These are phyloP conservation scores for Alces alces DNA, from an alignment of 2,113 vertebrate genomes.

Conservation along the genomic window DNA sequence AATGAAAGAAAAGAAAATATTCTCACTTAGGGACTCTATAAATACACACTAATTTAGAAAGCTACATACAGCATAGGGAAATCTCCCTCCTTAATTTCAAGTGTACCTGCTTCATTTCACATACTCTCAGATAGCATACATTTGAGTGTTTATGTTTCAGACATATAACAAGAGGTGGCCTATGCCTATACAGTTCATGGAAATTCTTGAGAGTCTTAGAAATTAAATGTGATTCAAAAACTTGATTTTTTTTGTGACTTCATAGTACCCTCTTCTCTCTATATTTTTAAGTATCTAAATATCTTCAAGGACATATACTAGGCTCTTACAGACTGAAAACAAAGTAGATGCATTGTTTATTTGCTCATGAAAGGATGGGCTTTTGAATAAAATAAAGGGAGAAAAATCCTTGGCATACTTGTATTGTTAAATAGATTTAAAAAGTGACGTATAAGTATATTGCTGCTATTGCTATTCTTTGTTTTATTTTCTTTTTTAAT, in stretches of 20 bases:
- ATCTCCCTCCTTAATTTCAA: neutral
- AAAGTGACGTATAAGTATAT: neutral
- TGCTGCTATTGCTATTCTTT: neutral
- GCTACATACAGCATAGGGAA: neutral
- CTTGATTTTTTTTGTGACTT: neutral
- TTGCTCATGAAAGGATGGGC: neutral
- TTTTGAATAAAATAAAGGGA: neutral
- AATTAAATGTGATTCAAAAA: neutral
- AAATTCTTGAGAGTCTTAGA: neutral
- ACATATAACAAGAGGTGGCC: neutral
- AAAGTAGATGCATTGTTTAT: neutral
- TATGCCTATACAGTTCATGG: neutral
- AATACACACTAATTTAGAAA: constrained; percentile 21
- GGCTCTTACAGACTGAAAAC: neutral
- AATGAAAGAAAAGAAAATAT: constrained; percentile 42
- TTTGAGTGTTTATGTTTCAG: neutral
- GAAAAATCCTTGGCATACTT: neutral
- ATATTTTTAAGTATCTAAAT: neutral
- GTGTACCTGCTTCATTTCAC: neutral
- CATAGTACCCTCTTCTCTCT: neutral
- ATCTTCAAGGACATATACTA: neutral
- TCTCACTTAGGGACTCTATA: constrained; percentile 20
- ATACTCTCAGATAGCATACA: neutral
- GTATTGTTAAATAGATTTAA: neutral
- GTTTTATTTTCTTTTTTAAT: neutral